Percentiles rank a stretch among this genome's conserved stretches.
Conservation (phyloP, 2,888 invertebrate species). For the Drosophila rubida region DNA sequence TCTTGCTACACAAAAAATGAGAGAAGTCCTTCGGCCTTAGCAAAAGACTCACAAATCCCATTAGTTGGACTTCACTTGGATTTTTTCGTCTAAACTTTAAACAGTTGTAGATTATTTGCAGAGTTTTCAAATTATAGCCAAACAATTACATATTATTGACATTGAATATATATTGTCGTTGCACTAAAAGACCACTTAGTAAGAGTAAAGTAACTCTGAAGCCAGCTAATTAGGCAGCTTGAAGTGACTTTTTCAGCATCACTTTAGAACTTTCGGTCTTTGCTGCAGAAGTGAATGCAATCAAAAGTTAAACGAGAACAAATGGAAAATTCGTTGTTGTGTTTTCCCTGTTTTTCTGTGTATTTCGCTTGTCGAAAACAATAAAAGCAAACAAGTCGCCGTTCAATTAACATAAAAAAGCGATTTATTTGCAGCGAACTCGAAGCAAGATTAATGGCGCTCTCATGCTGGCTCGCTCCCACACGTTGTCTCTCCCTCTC, state of each 20-base stretch:
- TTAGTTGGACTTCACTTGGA: conserved; percentile 2
- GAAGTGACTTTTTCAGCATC: background rate
- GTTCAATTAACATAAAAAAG: conserved; percentile 83
- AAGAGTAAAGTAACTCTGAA: no score
- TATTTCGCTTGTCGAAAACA: conserved; percentile 43
- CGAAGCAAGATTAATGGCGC: conserved; percentile 67
- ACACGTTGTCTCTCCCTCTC: background rate
- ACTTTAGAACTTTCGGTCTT: background rate
- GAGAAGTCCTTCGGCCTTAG: background rate
- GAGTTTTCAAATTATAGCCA: no score
- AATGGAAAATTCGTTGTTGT: background rate
- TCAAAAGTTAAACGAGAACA: background rate
- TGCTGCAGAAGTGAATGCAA: background rate
- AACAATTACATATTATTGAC: no score
- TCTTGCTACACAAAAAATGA: background rate
- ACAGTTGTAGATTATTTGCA: no score
- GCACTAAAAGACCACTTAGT: no score
- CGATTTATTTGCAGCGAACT: conserved; percentile 74
- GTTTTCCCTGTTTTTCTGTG: conserved; percentile 7
- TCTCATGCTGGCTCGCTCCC: background rate
- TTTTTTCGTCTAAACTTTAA: no score
- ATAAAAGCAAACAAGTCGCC: conserved; percentile 69
- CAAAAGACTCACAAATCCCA: conserved; percentile 12
- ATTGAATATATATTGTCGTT: no score
- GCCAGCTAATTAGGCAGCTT: no score